Conservation (phyloP, 92 coral and sea anemone species). For the Paramuricea clavata region DNA sequence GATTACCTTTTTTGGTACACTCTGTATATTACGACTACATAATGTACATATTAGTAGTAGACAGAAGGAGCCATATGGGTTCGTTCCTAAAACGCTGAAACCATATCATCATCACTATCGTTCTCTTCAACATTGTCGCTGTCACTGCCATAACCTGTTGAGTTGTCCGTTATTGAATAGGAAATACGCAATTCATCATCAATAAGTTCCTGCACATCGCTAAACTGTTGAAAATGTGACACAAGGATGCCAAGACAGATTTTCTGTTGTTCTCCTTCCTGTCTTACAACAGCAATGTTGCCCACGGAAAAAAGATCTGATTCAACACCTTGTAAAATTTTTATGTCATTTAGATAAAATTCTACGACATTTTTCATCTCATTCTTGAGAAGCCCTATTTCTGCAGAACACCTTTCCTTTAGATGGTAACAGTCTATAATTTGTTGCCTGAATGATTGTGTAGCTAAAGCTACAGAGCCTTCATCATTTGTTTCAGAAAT, state of each 20-base stretch:
- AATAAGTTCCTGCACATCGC: background rate
- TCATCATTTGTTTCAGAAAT: background rate
- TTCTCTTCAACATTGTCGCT: background rate
- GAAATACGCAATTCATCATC: background rate
- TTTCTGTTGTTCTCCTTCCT: constrained; percentile 31
- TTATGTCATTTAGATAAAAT: too few relatives aligned
- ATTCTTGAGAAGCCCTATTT: background rate
- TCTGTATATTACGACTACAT: too few relatives aligned
- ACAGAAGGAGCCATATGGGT: too few relatives aligned
- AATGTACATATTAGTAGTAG: too few relatives aligned
- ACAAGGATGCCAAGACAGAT: constrained; percentile 14
- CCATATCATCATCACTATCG: constrained; percentile 10
- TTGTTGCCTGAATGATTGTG: constrained; percentile 22
- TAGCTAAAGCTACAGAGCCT: background rate
- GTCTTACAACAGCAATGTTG: constrained; percentile 2
- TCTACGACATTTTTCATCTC: constrained; percentile 23
- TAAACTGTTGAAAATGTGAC: constrained; percentile 13
- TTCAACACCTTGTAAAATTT: background rate
- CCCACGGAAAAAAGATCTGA: constrained; percentile 2
- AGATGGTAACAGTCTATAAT: constrained; percentile 8
- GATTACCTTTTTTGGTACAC: too few relatives aligned
- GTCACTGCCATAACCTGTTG: background rate
- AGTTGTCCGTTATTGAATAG: background rate
- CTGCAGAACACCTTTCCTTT: constrained; percentile 5
- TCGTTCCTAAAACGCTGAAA: too few relatives aligned